A percentile compares a stretch with the other conserved stretches of the same genome.
phyloP scores from a whole-genome alignment of 1,140 invertebrate species.

The Scaptomyza pallida region DNA sequence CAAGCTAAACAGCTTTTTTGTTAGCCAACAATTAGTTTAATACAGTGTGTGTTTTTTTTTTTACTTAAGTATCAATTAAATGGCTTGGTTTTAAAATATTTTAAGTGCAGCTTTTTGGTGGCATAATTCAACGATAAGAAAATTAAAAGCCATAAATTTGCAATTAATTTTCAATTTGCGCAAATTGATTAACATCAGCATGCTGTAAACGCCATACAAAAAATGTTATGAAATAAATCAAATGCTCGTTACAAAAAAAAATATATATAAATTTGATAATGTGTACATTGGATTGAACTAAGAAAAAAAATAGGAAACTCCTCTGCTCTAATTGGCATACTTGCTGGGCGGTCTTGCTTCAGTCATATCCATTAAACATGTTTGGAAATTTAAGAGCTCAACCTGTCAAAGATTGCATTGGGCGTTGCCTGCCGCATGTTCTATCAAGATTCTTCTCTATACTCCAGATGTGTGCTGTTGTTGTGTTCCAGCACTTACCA shows the following conservation, averaged over 20 bases:
- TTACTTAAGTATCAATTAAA: slow-evolving; percentile 53
- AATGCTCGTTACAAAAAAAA: slow-evolving; percentile 10
- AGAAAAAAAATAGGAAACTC: too few relatives aligned
- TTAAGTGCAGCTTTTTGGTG: slow-evolving; percentile 60
- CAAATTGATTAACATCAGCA: slow-evolving; percentile 76
- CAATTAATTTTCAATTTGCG: slow-evolving; percentile 83
- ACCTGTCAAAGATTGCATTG: background rate
- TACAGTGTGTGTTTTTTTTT: background rate
- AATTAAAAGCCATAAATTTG: slow-evolving; percentile 83
- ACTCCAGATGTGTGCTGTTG: background rate
- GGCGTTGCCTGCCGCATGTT: background rate
- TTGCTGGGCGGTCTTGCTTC: background rate
- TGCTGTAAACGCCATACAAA: slow-evolving; percentile 61
- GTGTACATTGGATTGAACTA: background rate
- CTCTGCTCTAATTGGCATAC: background rate
- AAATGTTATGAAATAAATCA: slow-evolving; percentile 69
- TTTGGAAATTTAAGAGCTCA: background rate
- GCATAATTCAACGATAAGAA: slow-evolving; percentile 78
- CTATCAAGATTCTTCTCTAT: background rate
- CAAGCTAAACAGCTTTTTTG: slow-evolving; percentile 55
- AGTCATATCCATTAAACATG: background rate
- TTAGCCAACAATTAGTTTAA: slow-evolving; percentile 57
- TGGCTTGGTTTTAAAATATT: slow-evolving; percentile 47
- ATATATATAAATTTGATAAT: slow-evolving; percentile 17
- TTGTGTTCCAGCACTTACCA: slow-evolving; percentile 8